Base-by-base conservation (phyloP, 2,888 invertebrate genomes). In the Drosophila bunnanda region DNA sequence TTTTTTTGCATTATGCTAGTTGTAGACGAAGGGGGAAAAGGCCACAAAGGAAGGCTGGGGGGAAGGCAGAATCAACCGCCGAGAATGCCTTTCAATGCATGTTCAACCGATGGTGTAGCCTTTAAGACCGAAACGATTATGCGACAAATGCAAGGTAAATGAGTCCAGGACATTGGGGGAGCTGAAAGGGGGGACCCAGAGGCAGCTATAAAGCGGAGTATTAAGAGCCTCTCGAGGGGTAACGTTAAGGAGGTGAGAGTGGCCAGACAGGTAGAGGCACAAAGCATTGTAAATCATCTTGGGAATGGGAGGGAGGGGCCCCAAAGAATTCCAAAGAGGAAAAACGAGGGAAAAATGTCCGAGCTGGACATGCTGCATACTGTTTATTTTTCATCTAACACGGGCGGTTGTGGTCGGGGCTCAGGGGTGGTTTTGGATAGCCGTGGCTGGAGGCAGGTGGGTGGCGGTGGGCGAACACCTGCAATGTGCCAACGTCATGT, bases 321-420 rank as follows among this genome's bases (percentile, higher is more conserved):
- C n/a, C 41, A 55, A 57, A 53, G 68, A 68, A 69, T 69, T 50
- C 41, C 28, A 52, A 53, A 43, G 70, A 36, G 41, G 32, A 67
- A 50, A 39, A 28, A 32, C 36, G 66, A 46, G 52, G 44, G 30
- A 34, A 53, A 53, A 44, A 58, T 57, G 75, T 43, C 22, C 53
- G 41, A 65, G 69, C 70, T 75, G 73, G 74, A 79, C 79, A 79
- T 53, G 65, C 58, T 55, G 80, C 75, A 85, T 80, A 80, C 78
- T 89, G 84, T 85, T 85, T 85, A 89, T 89, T 89, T 85, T 85
- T 81, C 85, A 85, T 85, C 89, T 88, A 77, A 54, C 62, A 62
- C 56, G 44, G 56, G 43, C 17, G 38, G 69, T 66, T 61, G 70
- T 65, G 70, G 57, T 58, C 46, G 44, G 64, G 62, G 41, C 15